These are phyloP conservation scores for Dendronephthya gigantea DNA, from an alignment of 64 coral and sea anemone genomes.

Conservation along the genomic window DNA sequence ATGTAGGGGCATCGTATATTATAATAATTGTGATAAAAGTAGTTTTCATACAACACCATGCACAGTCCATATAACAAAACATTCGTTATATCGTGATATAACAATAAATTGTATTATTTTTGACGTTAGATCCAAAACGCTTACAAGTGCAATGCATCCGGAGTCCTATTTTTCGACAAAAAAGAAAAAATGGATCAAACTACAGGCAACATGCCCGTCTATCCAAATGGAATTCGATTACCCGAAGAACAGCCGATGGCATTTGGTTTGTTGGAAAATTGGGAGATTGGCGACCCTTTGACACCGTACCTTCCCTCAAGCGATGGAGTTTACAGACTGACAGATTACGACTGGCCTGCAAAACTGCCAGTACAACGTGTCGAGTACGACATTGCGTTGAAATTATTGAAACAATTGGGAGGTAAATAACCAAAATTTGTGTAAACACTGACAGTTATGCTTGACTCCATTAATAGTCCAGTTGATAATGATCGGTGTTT, in stretches of 20 bases:
- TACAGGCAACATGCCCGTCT: background rate
- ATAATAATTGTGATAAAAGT: too few species aligned
- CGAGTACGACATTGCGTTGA: background rate
- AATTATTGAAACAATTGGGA: background rate
- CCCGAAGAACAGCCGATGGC: background rate
- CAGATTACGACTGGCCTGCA: background rate
- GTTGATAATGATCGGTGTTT: too few species aligned
- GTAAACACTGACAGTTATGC: background rate
- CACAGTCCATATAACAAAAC: too few species aligned
- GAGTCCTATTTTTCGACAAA: background rate
- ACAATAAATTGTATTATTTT: background rate
- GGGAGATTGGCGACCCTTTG: constrained; percentile 33
- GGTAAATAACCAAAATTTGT: background rate
- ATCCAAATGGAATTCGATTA: background rate
- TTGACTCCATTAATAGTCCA: too few species aligned
- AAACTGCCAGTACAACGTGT: background rate
- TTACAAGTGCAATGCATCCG: constrained; percentile 2
- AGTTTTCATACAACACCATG: too few species aligned
- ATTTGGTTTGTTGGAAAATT: background rate
- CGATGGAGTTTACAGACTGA: constrained; percentile 37
- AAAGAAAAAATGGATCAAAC: background rate
- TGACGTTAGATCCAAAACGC: constrained; percentile 37
- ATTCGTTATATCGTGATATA: too few species aligned
- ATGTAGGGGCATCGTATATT: too few species aligned
- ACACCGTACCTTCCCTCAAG: constrained; percentile 40